Evolutionary conservation across 2,113 vertebrate species (phyloP).

Genomic region (Chloropsis hardwickii): DNA sequence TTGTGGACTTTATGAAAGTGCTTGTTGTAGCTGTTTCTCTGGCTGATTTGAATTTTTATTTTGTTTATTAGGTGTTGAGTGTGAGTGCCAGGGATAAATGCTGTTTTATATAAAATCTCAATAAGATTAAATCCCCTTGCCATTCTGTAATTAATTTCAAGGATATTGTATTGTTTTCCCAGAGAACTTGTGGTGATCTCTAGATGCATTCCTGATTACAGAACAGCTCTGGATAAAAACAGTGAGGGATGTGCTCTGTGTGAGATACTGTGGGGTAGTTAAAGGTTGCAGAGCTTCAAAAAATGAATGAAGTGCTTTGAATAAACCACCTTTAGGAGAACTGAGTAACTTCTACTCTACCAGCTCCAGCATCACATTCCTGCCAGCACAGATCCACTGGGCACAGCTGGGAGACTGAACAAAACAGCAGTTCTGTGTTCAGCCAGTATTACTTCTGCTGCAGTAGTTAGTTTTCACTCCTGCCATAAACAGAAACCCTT

Average conservation of each 20-base stretch:
- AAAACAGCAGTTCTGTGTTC: background rate
- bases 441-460: background rate
- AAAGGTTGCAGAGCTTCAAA: background rate
- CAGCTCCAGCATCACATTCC: background rate
- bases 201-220: background rate
- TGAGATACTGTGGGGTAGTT: background rate
- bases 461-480: background rate
- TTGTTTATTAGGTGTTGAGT: conserved; percentile 30
- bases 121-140: conserved; percentile 2
- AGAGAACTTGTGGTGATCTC: background rate
- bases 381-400: background rate
- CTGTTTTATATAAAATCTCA: conserved; percentile 23
- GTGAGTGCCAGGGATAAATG: conserved; percentile 33
- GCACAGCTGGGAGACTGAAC: background rate
- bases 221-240: background rate
- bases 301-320: background rate
- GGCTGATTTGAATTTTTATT: conserved; percentile 63
- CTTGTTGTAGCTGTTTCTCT: conserved; percentile 39
- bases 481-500: conserved; percentile 14
- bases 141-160: conserved; percentile 43
- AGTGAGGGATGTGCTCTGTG: background rate
- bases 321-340: background rate
- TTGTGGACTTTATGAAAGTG: conserved; percentile 30
- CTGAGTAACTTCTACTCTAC: background rate
- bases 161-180: conserved; percentile 34